Base-by-base conservation (phyloP, 2,797 vertebrate species). In the Cichlasoma orientale region DNA sequence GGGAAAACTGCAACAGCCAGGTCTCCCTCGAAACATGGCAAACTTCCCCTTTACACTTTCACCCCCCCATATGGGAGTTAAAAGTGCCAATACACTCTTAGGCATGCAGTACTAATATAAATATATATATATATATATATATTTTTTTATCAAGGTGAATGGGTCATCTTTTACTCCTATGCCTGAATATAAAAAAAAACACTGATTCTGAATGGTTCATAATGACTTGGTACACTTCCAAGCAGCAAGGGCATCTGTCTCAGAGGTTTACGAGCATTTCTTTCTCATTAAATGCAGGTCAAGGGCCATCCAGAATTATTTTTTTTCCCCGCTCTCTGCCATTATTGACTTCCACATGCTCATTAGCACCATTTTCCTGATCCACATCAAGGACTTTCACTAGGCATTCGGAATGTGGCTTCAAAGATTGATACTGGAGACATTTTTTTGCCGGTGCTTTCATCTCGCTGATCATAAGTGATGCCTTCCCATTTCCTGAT, bases 281-380 rank as follows among this genome's bases (percentile, higher is more conserved):
- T 77, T 69, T 74, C 89, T 94, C 87, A 93, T 93, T 93, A 93
- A 83, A 86, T 1, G 12, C 50, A 87, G 90, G 92, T 91, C 89
- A 90, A 80, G 56, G 87, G 78, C 63, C 85, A 79, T 57, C 21
- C 7, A 58, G 31, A 68, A 38, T 58, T 11, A 53, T n/a, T 19
- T 5, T 12, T 4, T 29, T 18, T 14, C 31, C 14, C 19, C 21
- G 19, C 41, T 2, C 31, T 59, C 33, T 25, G 38, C 72, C 27
- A 29, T 78, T 75, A 31, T 79, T 81, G 78, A 36, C 79, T 33
- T 79, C 81, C 80, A 68, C 72, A 23, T 73, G 75, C 92, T 93
- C 91, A 90, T 94, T 93, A 93, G 80, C 77, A 59, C 56, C 78
- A 83, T 92, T 91, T 91, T 75, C 86, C 83, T 82, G 11, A 82